Conservation (phyloP, 2,797 vertebrate species). For the Enteromius argenteus region DNA sequence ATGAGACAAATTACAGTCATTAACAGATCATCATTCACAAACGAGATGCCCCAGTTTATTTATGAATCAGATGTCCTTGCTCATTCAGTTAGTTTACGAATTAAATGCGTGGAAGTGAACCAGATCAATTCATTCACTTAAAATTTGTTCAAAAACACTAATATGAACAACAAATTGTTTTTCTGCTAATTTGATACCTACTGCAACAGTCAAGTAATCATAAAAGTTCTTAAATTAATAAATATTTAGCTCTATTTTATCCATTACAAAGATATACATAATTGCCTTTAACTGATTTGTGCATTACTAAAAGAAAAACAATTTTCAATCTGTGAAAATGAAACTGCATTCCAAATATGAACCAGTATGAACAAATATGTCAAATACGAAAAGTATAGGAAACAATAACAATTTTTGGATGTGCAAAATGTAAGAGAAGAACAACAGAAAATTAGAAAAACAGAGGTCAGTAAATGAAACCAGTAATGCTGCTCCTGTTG, state of each 20-base stretch:
- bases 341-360: not conserved
- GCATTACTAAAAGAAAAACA: slow-evolving; percentile 7
- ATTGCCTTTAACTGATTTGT: slow-evolving; percentile 2
- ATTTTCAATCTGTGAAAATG: not conserved
- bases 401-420: not conserved
- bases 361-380: not conserved
- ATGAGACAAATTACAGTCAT: not conserved
- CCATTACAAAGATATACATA: not conserved
- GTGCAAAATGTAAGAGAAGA: not conserved
- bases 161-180: not conserved
- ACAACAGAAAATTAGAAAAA: not conserved
- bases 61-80: not conserved
- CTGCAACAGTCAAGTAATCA: not conserved
- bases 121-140: not conserved
- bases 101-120: not conserved
- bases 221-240: not conserved
- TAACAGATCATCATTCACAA: not conserved
- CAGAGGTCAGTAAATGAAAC: not conserved
- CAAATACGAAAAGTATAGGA: not conserved
- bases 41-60: not conserved
- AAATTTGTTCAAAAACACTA: not conserved
- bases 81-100: not conserved
- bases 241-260: not conserved
- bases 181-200: not conserved
- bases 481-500: not conserved